These are phyloP conservation scores for Mus pahari DNA, from an alignment of 2,113 vertebrate species.

Conservation along the genomic window DNA sequence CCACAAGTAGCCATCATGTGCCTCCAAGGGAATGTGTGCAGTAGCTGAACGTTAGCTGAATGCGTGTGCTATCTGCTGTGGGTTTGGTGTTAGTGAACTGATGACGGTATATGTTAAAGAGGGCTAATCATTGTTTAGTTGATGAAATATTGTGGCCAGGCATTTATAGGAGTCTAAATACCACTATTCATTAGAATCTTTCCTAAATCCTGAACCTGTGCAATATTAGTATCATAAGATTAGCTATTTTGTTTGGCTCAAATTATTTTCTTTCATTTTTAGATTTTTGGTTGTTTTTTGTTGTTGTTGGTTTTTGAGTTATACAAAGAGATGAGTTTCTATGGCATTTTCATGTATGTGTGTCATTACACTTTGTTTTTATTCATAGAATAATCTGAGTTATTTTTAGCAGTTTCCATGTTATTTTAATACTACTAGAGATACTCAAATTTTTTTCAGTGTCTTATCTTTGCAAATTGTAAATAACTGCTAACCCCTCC, in stretches of 20 bases:
- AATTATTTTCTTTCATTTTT: background rate
- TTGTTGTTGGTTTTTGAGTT: background rate
- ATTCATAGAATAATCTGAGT: background rate
- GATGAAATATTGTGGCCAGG: background rate
- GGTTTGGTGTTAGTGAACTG: background rate
- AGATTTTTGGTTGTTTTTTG: no score
- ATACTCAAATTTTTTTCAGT: constrained; percentile 19
- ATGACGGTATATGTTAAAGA: rapidly evolving
- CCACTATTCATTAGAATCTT: background rate
- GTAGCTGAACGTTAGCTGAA: background rate
- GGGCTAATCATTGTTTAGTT: background rate
- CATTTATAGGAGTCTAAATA: background rate
- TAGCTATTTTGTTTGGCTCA: background rate
- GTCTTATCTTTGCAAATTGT: constrained; percentile 31
- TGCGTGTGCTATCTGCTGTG: background rate
- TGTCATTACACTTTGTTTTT: background rate
- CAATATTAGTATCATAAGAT: background rate
- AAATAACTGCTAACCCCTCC: constrained; percentile 18
- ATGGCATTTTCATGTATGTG: background rate
- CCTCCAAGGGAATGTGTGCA: background rate
- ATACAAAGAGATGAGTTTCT: background rate
- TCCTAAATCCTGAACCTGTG: background rate
- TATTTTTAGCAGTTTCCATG: constrained; percentile 6
- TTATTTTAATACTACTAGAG: constrained; percentile 13
- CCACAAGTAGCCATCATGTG: background rate